Percentiles rank a stretch among this genome's conserved stretches.
Conservation (phyloP, 2,113 vertebrate species). For the Sylvilagus bachmani region DNA sequence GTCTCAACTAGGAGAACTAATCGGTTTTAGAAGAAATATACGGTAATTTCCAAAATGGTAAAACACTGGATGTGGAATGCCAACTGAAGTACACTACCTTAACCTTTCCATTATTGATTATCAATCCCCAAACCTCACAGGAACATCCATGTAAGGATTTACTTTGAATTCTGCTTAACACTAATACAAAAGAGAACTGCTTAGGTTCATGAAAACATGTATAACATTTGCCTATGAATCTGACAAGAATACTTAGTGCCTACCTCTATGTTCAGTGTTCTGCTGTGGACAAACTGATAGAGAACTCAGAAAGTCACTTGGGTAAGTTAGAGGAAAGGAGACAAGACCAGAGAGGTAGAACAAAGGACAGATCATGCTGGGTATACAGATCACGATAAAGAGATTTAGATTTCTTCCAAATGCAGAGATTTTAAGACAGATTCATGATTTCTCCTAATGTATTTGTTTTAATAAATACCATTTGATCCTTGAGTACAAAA, state of each 20-base stretch:
- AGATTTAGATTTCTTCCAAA: not conserved
- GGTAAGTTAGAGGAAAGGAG: not conserved
- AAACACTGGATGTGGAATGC: not conserved
- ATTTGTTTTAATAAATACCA: constrained; percentile 45
- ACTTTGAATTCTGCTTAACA: not conserved
- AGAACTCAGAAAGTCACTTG: not conserved
- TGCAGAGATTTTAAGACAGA: not conserved
- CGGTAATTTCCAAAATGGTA: not conserved
- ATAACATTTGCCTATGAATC: not conserved
- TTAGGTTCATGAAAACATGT: not conserved
- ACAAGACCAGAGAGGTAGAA: not conserved
- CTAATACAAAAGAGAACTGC: not conserved
- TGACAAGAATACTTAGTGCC: not conserved
- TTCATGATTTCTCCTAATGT: not conserved
- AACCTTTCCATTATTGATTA: constrained; percentile 2
- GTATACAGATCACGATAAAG: not conserved
- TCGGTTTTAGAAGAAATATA: not conserved
- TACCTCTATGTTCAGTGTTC: not conserved
- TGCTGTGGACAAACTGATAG: not conserved
- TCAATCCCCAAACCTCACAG: not conserved
- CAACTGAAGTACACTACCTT: not conserved
- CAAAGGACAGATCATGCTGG: not conserved
- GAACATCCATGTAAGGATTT: not conserved
- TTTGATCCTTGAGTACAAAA: constrained; percentile 10
- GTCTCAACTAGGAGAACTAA: not conserved